phyloP scores from a whole-genome alignment of 2,113 vertebrate genomes.

The Spea multiplicata region DNA sequence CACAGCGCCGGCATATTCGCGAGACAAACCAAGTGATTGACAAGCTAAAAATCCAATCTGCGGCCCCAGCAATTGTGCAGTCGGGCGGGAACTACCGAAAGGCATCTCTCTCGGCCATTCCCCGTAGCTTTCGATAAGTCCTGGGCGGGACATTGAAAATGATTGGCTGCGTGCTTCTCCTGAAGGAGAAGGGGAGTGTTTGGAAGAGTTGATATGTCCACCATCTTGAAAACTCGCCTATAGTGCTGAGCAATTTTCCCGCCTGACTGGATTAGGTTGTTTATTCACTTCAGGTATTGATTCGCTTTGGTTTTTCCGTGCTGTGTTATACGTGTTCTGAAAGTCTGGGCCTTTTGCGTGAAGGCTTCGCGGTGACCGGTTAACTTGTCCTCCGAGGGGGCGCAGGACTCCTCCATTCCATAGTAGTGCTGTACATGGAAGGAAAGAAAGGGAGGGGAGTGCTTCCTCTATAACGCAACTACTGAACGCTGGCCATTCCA shows the following conservation, averaged over 20 bases:
- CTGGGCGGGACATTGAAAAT: background rate
- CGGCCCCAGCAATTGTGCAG: background rate
- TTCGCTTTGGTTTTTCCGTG: background rate
- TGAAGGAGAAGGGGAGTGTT: conserved; percentile 41
- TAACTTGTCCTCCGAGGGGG: conserved; percentile 6
- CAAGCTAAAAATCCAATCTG: background rate
- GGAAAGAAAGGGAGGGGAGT: conserved; percentile 23
- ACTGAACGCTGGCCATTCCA: background rate
- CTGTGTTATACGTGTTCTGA: too few species aligned
- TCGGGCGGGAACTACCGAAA: background rate
- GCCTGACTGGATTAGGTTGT: conserved; percentile 40
- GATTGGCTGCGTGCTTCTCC: conserved; percentile 18
- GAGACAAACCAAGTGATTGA: conserved; percentile 1
- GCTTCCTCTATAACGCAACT: background rate
- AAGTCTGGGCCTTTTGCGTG: background rate
- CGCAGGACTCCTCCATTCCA: background rate
- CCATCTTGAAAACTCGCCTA: conserved; percentile 47
- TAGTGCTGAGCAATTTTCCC: conserved; percentile 47
- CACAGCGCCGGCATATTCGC: background rate
- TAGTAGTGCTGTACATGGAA: background rate
- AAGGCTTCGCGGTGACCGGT: background rate
- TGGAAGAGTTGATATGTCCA: conserved; percentile 47
- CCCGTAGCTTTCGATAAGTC: background rate
- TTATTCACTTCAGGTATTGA: conserved; percentile 11
- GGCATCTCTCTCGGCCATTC: background rate